phyloP scores from a whole-genome alignment of 2,797 vertebrate genomes.

The Leptatherina wallacei region DNA sequence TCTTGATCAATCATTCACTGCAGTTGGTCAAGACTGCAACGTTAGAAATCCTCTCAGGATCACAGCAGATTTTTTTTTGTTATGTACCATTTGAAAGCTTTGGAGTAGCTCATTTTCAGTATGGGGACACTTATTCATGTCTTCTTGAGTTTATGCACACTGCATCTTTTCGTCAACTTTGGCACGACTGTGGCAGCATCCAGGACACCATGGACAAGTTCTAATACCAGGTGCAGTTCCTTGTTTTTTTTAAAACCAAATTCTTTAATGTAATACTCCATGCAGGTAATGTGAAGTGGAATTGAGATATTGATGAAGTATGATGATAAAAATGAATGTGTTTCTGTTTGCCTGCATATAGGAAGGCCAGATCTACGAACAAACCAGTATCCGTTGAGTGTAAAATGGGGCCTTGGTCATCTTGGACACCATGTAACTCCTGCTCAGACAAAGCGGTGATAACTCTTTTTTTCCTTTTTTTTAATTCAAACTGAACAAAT shows the following conservation, averaged over 20 bases:
- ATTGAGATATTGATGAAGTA: conserved; percentile 5
- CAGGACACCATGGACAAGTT: conserved; percentile 33
- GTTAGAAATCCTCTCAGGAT: conserved; percentile 21
- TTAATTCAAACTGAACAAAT: background rate
- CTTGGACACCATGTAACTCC: conserved; percentile 89
- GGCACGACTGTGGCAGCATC: conserved; percentile 29
- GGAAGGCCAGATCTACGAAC: conserved; percentile 60
- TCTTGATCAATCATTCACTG: conserved; percentile 82
- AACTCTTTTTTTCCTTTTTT: background rate
- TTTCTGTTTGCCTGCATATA: conserved; percentile 19
- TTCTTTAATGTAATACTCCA: conserved; percentile 6
- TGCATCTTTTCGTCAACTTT: conserved; percentile 43
- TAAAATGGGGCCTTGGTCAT: conserved; percentile 85
- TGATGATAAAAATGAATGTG: background rate
- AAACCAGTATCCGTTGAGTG: conserved; percentile 81
- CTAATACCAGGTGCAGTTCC: conserved; percentile 64
- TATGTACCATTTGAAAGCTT: conserved; percentile 15
- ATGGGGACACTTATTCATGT: conserved; percentile 51
- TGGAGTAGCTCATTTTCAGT: conserved; percentile 33
- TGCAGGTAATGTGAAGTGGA: background rate
- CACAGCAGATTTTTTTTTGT: conserved; percentile 19
- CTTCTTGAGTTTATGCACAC: conserved; percentile 46
- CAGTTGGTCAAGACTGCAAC: conserved; percentile 33
- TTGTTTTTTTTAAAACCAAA: background rate
- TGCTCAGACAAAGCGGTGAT: conserved; percentile 89